Evolutionary conservation across 2,888 invertebrate species (phyloP).

Genomic region (Athalia rosae): DNA sequence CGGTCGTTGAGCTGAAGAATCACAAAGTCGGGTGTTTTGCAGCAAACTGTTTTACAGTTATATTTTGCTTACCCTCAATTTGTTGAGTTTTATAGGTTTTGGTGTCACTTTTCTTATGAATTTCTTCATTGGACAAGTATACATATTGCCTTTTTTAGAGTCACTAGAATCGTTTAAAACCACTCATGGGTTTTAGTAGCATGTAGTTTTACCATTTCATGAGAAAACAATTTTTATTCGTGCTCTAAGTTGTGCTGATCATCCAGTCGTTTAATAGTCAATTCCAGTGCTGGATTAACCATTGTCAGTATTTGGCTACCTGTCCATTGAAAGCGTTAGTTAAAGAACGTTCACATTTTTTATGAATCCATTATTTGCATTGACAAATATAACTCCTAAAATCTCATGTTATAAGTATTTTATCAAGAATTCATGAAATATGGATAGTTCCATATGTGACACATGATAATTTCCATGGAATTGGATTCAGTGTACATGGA

Average conservation of each 20-base stretch:
- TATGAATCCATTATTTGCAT: slow-evolving; percentile 29
- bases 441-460: not conserved
- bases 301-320: slow-evolving; percentile 20
- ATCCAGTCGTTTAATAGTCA: slow-evolving; percentile 1
- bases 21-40: slow-evolving; percentile 22
- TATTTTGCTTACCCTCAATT: slow-evolving; percentile 44
- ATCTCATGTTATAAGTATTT: slow-evolving; percentile 5
- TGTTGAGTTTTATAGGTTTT: slow-evolving; percentile 34
- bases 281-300: slow-evolving; percentile 12
- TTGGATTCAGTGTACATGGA: slow-evolving; percentile 40
- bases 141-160: not conserved
- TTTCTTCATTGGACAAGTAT: slow-evolving; percentile 39
- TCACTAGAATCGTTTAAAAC: not conserved
- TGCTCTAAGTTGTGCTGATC: not conserved
- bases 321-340: slow-evolving; percentile 42
- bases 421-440: slow-evolving; percentile 7
- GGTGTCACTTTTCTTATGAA: slow-evolving; percentile 42
- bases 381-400: not conserved
- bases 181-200: slow-evolving; percentile 6
- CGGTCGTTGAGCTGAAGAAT: slow-evolving; percentile 22
- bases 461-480: slow-evolving; percentile 26
- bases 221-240: slow-evolving; percentile 4
- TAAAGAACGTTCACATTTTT: slow-evolving; percentile 42
- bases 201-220: slow-evolving; percentile 25
- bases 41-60: slow-evolving; percentile 30